Percentiles rank a stretch among this genome's conserved stretches.
Evolutionary conservation across 2,888 invertebrate species (phyloP).

Genomic region (Drosophila hamatofila): DNA sequence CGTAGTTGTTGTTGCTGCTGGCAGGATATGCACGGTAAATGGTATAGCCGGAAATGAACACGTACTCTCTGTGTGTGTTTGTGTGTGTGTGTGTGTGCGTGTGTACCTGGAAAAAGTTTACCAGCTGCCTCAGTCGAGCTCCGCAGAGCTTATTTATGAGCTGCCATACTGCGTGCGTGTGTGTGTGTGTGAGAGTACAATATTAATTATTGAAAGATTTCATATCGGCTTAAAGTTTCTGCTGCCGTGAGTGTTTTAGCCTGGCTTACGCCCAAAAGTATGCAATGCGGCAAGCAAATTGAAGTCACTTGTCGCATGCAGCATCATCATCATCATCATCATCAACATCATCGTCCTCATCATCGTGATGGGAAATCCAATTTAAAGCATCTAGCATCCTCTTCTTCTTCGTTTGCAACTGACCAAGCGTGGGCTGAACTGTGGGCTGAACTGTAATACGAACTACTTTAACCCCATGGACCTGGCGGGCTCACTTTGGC

Average conservation of each 20-base stretch:
- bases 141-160: conserved; percentile 53
- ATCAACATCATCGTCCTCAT: conserved; percentile 44
- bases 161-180: conserved; percentile 20
- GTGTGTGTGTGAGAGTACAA: conserved; percentile 39
- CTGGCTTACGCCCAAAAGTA: conserved; percentile 19
- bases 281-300: conserved; percentile 45
- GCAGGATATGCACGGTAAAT: conserved; percentile 78
- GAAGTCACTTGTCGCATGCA: conserved; percentile 76
- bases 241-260: conserved; percentile 38
- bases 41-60: conserved; percentile 78
- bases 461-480: conserved; percentile 45
- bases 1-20: conserved; percentile 21
- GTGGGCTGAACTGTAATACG: conserved; percentile 17
- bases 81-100: conserved; percentile 39
- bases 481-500: conserved; percentile 39
- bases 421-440: conserved; percentile 12
- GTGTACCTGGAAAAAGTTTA: conserved; percentile 59
- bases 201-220: conserved; percentile 80
- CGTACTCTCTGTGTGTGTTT: conserved; percentile 61
- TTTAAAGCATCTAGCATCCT: conserved; percentile 38
- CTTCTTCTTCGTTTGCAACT: background rate
- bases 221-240: conserved; percentile 76
- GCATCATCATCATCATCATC: conserved; percentile 57
- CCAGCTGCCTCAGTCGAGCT: conserved; percentile 44
- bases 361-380: conserved; percentile 66